Conservation (phyloP, 2,888 invertebrate species). For the Stenichneumon culpator region DNA sequence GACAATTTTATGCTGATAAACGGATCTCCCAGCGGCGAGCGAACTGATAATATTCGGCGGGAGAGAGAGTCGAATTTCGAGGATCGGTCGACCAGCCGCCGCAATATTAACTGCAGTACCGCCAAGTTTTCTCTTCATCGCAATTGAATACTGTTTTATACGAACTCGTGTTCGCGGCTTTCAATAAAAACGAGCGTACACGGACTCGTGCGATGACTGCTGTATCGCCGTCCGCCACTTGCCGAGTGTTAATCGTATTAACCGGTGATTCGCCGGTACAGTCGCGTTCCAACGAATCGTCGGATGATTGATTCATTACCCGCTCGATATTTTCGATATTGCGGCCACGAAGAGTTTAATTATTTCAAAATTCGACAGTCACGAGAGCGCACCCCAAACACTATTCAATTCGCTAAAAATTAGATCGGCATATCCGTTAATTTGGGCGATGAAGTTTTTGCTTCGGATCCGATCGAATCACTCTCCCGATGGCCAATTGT, state of each 20-base stretch:
- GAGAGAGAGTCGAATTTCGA: constrained; percentile 15
- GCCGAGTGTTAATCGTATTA: neutral
- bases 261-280: neutral
- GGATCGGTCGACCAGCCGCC: neutral
- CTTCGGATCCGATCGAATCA: neutral
- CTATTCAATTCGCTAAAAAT: neutral
- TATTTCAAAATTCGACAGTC: neutral
- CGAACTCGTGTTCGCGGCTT: neutral
- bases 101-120: neutral
- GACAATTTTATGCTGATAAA: constrained; percentile 34
- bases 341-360: neutral
- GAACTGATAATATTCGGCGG: constrained; percentile 38
- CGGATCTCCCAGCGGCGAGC: constrained; percentile 10
- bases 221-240: neutral
- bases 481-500: neutral
- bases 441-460: neutral
- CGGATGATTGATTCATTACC: neutral
- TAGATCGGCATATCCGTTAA: neutral
- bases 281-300: neutral
- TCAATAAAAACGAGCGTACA: neutral
- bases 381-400: neutral
- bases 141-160: neutral
- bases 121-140: neutral
- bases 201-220: neutral
- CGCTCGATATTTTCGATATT: neutral